Base-by-base conservation (phyloP, 2,888 invertebrate genomes). In the Tenodera sinensis region DNA sequence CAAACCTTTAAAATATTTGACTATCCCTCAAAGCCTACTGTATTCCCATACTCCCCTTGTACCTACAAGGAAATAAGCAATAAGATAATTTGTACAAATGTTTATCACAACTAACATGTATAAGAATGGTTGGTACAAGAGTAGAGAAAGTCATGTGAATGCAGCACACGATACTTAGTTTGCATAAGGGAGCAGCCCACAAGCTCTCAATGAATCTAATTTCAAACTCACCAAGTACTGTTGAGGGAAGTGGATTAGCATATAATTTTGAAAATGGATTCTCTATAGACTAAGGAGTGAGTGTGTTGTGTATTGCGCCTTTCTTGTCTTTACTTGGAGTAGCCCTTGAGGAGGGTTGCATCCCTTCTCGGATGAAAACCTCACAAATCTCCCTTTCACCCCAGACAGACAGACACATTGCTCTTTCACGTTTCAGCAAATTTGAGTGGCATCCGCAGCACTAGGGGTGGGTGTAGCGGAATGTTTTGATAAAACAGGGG, bases 391-490 rank as follows among this genome's bases (percentile, higher is more conserved):
- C 54, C 54, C 54, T 71, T 34, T 25, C 34, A 84, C 27, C 47
- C 30, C 34, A n/a, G n/a, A n/a, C n/a, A n/a, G n/a, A n/a, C n/a
- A 15, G 42, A 84, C 84, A 82, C 87, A 82, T 34, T 83, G 34
- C 83, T 87, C 83, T 87, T 89, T 86, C 83, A 34, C 87, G 87
- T 89, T 89, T 87, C 88, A 88, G 88, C 88, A 88, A 90, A 89
- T 89, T 89, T 90, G 90, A 90, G 87, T 90, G 90, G 89, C 90
- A 89, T 85, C 71, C 86, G 34, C 54, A n/a, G 83, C n/a, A n/a
- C n/a, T n/a, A 85, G 83, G 82, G 88, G 82, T 71, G 89, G 88
- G 86, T 34, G 89, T 84, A 54, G 81, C 83, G 90, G 90, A 89
- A 90, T 90, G 90, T 89, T 90, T 88, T 89, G 89, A 89, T 89